A percentile compares a stretch with the other conserved stretches of the same genome.
Conservation (phyloP, 2,797 vertebrate genomes). For the Monodelphis domestica region DNA sequence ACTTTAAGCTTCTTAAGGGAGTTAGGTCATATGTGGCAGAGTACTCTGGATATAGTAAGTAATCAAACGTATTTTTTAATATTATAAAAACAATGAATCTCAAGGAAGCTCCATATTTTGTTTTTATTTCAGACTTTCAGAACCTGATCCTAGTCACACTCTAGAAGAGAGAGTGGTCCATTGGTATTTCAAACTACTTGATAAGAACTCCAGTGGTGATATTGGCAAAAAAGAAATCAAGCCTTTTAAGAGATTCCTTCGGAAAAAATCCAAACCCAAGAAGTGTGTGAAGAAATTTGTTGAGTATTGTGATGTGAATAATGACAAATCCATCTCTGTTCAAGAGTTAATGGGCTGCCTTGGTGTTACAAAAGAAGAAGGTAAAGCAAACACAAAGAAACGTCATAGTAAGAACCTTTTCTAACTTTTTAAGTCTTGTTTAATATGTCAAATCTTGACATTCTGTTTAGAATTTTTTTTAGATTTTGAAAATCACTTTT, state of each 20-base stretch:
- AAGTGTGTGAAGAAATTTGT: conserved; percentile 98
- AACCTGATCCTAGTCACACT: conserved; percentile 96
- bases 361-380: conserved; percentile 94
- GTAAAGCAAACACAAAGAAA: conserved; percentile 82
- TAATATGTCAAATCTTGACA: accelerated
- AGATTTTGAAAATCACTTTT: accelerated
- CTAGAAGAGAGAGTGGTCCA: conserved; percentile 97
- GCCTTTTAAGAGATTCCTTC: conserved; percentile 95
- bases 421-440: background rate
- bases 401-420: conserved; percentile 81
- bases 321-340: conserved; percentile 93
- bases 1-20: background rate
- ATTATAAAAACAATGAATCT: background rate
- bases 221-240: conserved; percentile 99
- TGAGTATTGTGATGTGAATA: conserved; percentile 96
- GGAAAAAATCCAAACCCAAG: conserved; percentile 97
- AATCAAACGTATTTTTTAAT: background rate
- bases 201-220: conserved; percentile 95
- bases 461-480: accelerated
- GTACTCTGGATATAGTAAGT: background rate
- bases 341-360: conserved; percentile 97
- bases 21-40: background rate
- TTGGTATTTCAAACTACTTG: conserved; percentile 97
- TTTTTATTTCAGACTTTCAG: conserved; percentile 88
- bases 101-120: background rate